Conservation (phyloP, 2,888 invertebrate species). For the Drosophila borealis region DNA sequence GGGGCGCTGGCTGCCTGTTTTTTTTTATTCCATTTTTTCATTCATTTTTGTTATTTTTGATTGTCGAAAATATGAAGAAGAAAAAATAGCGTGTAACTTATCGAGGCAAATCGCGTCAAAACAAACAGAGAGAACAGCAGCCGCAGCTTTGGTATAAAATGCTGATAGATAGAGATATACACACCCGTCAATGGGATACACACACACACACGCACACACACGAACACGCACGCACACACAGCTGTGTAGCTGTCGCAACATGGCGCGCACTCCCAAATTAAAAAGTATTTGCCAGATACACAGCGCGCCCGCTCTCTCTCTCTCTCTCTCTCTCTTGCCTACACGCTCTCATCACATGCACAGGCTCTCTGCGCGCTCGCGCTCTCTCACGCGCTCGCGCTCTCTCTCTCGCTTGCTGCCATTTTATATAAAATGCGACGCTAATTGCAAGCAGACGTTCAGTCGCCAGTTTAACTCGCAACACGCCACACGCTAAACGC, state of each 20-base stretch:
- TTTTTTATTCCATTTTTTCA: neutral
- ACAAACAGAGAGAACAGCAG: conserved; percentile 71
- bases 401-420: conserved; percentile 36
- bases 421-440: conserved; percentile 82
- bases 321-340: conserved; percentile 13
- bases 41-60: neutral
- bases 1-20: conserved; percentile 10
- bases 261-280: conserved; percentile 61
- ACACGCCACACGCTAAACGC: conserved; percentile 46
- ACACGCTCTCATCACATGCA: conserved; percentile 20
- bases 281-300: conserved; percentile 55
- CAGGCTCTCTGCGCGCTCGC: neutral
- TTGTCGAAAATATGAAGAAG: conserved; percentile 22
- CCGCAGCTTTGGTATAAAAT: conserved; percentile 41
- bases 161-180: conserved; percentile 58
- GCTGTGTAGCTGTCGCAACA: conserved; percentile 52
- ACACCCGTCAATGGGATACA: conserved; percentile 37
- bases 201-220: conserved; percentile 7
- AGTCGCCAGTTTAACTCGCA: conserved; percentile 86
- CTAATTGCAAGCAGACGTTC: conserved; percentile 87
- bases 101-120: conserved; percentile 58
- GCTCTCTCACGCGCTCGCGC: conserved; percentile 6
- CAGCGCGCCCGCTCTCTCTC: conserved; percentile 30
- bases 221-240: neutral
- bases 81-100: conserved; percentile 57